Evolutionary conservation across 1,140 invertebrate species (phyloP).

Genomic region (Chironomus tepperi): DNA sequence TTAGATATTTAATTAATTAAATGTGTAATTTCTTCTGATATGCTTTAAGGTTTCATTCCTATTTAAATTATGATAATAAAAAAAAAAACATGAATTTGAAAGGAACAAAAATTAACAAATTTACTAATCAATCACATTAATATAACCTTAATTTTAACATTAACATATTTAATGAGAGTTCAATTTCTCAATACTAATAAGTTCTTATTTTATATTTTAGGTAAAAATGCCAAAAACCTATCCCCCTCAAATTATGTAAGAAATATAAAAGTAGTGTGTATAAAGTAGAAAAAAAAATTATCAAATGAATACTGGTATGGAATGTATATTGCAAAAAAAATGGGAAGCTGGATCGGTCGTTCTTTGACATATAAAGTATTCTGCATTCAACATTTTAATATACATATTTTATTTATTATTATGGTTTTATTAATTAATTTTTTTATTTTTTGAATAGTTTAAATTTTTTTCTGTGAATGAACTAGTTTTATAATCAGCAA

Average conservation of each 20-base stretch:
- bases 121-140: background rate
- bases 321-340: background rate
- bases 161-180: background rate
- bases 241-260: background rate
- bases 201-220: slow-evolving; percentile 20
- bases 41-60: background rate
- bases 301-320: slow-evolving; percentile 23
- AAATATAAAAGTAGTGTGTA: slow-evolving; percentile 26
- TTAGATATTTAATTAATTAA: no score
- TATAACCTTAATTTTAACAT: background rate
- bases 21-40: no score
- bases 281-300: slow-evolving; percentile 26
- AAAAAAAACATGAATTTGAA: background rate
- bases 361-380: background rate
- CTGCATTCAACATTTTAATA: background rate
- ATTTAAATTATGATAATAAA: background rate
- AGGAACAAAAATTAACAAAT: background rate
- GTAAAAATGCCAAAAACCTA: slow-evolving; percentile 11
- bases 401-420: no score
- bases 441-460: no score
- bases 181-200: slow-evolving; percentile 18
- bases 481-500: no score
- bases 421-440: no score
- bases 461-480: no score
- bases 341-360: background rate